Conservation (phyloP, 2,797 vertebrate species). For the Poeciliopsis turneri region DNA sequence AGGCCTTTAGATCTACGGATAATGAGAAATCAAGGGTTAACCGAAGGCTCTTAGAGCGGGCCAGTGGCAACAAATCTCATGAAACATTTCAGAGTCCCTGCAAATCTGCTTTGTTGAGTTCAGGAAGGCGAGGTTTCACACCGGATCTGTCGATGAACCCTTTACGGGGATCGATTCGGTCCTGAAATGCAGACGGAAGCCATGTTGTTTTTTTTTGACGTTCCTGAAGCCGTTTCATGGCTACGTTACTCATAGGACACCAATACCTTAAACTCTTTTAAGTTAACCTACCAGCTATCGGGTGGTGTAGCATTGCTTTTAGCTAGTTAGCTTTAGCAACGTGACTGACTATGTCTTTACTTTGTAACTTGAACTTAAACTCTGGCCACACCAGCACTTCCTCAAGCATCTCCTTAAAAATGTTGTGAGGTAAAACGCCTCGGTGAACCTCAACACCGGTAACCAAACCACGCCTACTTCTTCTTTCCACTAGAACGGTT, state of each 20-base stretch:
- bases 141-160: background rate
- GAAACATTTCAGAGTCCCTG: background rate
- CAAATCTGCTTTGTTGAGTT: background rate
- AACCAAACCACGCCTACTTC: background rate
- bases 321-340: background rate
- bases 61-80: constrained; percentile 5
- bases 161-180: too few relatives aligned
- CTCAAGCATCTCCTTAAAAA: background rate
- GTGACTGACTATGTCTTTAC: background rate
- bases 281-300: background rate
- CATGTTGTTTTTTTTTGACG: background rate
- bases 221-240: background rate
- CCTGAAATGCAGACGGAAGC: background rate
- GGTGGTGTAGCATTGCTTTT: background rate
- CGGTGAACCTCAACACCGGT: background rate
- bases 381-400: background rate
- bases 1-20: background rate
- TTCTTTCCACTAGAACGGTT: background rate
- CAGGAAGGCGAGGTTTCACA: background rate
- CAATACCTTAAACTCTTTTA: background rate
- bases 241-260: background rate
- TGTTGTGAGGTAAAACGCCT: background rate
- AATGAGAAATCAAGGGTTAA: background rate
- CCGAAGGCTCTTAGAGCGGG: background rate
- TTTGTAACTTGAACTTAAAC: background rate